A percentile compares a stretch with the other conserved stretches of the same genome.
Conservation (phyloP, 2,888 invertebrate genomes). For the Ashinkailepas kermadecensis region DNA sequence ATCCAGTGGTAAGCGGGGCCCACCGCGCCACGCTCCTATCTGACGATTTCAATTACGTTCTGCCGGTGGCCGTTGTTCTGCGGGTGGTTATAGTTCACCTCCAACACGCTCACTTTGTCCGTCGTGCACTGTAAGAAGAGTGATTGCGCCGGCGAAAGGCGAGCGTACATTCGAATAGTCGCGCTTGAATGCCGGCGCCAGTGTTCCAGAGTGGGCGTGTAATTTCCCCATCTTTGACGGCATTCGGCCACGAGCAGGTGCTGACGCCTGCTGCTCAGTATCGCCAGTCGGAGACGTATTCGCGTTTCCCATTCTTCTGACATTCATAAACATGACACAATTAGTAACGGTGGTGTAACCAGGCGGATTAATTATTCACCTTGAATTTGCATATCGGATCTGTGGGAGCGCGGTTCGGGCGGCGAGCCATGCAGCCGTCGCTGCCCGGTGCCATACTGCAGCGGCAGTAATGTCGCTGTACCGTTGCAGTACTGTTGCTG, state of each 20-base stretch:
- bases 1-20: too few species aligned
- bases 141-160: slow-evolving; percentile 5
- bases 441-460: neutral
- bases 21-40: too few species aligned
- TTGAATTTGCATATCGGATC: slow-evolving; percentile 18
- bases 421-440: neutral
- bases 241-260: neutral
- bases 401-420: neutral
- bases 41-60: neutral
- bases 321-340: slow-evolving; percentile 20
- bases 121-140: neutral
- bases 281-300: neutral
- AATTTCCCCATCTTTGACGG: too few species aligned
- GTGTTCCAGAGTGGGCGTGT: too few species aligned
- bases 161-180: neutral
- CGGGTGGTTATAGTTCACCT: neutral
- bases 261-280: too few species aligned
- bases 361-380: slow-evolving; percentile 13
- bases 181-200: too few species aligned
- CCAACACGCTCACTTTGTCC: neutral
- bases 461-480: neutral
- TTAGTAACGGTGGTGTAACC: slow-evolving; percentile 1
- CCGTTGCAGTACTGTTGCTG: neutral
- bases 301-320: neutral
- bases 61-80: neutral